These are phyloP conservation scores for Lathronympha strigana DNA, from an alignment of 2,888 invertebrate species.

Conservation along the genomic window DNA sequence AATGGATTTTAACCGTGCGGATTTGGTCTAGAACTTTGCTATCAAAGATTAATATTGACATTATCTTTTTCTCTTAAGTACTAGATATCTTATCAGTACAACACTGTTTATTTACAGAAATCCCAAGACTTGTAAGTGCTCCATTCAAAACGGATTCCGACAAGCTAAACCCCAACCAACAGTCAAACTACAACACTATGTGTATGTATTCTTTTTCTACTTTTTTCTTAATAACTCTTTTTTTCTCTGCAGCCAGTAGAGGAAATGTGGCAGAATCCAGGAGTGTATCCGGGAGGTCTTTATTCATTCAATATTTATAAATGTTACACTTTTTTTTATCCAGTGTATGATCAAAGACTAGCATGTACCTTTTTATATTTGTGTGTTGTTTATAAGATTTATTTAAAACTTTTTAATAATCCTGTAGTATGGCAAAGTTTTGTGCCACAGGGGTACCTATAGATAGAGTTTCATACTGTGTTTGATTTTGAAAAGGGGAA, in stretches of 20 bases:
- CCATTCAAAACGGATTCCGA: constrained; percentile 76
- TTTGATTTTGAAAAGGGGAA: too few species aligned
- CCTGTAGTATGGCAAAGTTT: too few species aligned
- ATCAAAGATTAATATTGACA: constrained; percentile 3
- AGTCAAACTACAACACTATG: constrained; percentile 80
- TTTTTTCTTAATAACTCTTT: constrained; percentile 48
- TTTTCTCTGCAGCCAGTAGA: constrained; percentile 62
- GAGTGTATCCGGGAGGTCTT: constrained; percentile 79
- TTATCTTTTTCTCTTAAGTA: not conserved
- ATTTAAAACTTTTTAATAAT: not conserved
- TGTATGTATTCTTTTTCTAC: constrained; percentile 70
- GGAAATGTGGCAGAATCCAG: constrained; percentile 79
- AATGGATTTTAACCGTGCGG: not conserved
- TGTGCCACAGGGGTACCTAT: too few species aligned
- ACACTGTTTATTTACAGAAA: constrained; percentile 55
- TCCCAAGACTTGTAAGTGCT: constrained; percentile 54
- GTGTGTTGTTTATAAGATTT: not conserved
- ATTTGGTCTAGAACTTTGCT: not conserved
- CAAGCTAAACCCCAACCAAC: constrained; percentile 69
- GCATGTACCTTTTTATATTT: not conserved
- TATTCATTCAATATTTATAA: constrained; percentile 47
- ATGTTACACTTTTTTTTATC: constrained; percentile 38
- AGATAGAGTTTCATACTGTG: too few species aligned
- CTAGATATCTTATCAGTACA: constrained; percentile 25
- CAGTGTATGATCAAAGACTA: constrained; percentile 27